Percentiles rank a stretch among this genome's conserved stretches.
phyloP scores from a whole-genome alignment of 2,888 invertebrate genomes.

The Mylabris sibirica region DNA sequence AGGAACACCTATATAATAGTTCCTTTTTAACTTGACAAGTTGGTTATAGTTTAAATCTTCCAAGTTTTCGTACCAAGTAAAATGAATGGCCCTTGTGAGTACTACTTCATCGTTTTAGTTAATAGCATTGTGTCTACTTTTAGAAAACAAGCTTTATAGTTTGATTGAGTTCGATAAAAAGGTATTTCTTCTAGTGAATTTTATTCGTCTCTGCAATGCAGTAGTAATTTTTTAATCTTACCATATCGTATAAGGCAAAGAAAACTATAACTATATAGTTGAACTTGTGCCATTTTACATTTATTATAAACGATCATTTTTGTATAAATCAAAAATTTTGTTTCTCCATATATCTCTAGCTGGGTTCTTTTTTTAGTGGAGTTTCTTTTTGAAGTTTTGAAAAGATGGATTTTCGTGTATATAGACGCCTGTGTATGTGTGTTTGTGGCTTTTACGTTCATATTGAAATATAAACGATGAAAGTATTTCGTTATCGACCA shows the following conservation, averaged over 20 bases:
- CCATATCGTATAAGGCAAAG: slow-evolving; percentile 1
- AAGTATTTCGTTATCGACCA: slow-evolving; percentile 21
- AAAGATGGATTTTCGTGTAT: background rate
- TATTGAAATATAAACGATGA: slow-evolving; percentile 15
- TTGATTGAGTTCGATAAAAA: background rate
- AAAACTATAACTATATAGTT: slow-evolving; percentile 31
- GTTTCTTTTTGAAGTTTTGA: background rate
- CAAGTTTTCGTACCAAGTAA: background rate
- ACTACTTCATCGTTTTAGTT: slow-evolving; percentile 3
- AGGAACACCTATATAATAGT: background rate
- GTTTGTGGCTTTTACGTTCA: background rate
- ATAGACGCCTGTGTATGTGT: background rate
- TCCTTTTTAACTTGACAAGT: slow-evolving; percentile 10
- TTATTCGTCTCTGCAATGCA: slow-evolving; percentile 39
- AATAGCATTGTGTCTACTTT: background rate
- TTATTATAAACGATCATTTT: slow-evolving; percentile 27
- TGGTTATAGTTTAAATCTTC: slow-evolving; percentile 5
- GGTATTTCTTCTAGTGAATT: slow-evolving; percentile 24
- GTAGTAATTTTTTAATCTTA: slow-evolving; percentile 38
- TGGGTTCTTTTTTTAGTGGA: background rate
- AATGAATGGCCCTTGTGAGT: background rate
- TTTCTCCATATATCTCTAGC: no score
- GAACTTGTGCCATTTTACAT: slow-evolving; percentile 45
- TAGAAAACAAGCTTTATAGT: background rate
- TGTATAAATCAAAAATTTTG: slow-evolving; percentile 2